Conservation (phyloP, 2,113 vertebrate genomes). For the Lamprologus tigripictilis region DNA sequence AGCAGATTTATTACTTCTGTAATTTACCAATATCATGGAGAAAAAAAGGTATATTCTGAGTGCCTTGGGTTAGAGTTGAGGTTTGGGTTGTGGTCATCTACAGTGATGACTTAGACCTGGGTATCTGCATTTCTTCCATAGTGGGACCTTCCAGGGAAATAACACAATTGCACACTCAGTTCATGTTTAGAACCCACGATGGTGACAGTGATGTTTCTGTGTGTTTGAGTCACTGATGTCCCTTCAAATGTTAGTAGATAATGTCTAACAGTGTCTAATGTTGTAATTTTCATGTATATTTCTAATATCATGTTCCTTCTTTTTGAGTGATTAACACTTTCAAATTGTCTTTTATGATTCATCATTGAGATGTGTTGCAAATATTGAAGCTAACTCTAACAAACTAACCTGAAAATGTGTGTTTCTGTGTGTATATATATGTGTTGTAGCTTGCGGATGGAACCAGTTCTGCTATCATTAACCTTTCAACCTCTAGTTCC, state of each 20-base stretch:
- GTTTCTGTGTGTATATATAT: not conserved
- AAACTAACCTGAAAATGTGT: slow-evolving; percentile 14
- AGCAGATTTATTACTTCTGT: not conserved
- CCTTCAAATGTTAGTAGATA: not conserved
- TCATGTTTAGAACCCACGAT: not conserved
- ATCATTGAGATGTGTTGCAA: not conserved
- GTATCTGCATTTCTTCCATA: not conserved
- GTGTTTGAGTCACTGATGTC: not conserved
- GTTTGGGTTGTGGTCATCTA: not conserved
- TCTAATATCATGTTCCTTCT: not conserved
- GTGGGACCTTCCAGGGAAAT: not conserved
- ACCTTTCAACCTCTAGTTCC: slow-evolving; percentile 76
- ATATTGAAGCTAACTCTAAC: slow-evolving; percentile 8
- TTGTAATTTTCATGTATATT: not conserved
- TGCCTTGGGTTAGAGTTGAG: not conserved
- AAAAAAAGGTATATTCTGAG: not conserved
- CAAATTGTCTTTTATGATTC: not conserved
- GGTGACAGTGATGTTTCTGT: not conserved
- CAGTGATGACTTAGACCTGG: not conserved
- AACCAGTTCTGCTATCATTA: slow-evolving; percentile 83
- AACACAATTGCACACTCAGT: not conserved
- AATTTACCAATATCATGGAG: not conserved
- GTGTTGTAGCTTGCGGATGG: slow-evolving; percentile 70
- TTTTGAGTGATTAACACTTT: not conserved
- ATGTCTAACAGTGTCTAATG: not conserved